Base-by-base conservation (phyloP, 2,888 invertebrate genomes). In the Spialia ferax region DNA sequence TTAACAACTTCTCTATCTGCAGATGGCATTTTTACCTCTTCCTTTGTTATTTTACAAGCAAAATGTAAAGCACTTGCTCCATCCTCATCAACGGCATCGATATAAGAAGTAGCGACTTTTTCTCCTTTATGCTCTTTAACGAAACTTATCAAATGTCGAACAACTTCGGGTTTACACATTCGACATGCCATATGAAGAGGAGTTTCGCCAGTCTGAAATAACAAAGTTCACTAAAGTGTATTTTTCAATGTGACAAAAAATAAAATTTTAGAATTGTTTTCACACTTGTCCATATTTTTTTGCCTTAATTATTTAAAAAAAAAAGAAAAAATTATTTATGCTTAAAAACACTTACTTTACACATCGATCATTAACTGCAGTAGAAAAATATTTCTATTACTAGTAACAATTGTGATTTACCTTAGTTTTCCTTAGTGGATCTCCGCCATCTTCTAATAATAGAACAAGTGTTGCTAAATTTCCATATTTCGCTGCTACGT, bases 21-120 rank as follows among this genome's bases (percentile, higher is more conserved):
- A 79, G 96, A 94, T 75, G 97, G 95, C 63, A 85, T 95, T 80
- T 94, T 95, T 0, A 97, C 97, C 87, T 98, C 97, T 70, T 96
- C 95, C 83, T 97, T 97, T 38, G 96, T 96, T 63, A 99, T 97
- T 86, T 97, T 97, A 73, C 98, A 99, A 2, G 98, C 98, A 83
- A 97, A 99, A 89, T 99, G 99, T 52, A 99, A 94, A 10, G 99
- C 97, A 64, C 97, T 98, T 74, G 99, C 99, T 13, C 99, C 99
- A 75, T 98, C 98, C 79, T 97, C 97, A 75, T 98, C 98, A 26
- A 97, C 95, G 67, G 97, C 95, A 84, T 99, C 99, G 22, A 99
- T 96, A 82, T 98, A 97, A 32, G 95, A 93, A n/a, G 96, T 96
- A 6, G 97, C 97, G 69, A 96, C 96, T 60, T 97, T 97, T 67